A percentile compares a stretch with the other conserved stretches of the same genome.
Evolutionary conservation across 2,888 invertebrate species (phyloP).

Genomic region (Bugula neritina): DNA sequence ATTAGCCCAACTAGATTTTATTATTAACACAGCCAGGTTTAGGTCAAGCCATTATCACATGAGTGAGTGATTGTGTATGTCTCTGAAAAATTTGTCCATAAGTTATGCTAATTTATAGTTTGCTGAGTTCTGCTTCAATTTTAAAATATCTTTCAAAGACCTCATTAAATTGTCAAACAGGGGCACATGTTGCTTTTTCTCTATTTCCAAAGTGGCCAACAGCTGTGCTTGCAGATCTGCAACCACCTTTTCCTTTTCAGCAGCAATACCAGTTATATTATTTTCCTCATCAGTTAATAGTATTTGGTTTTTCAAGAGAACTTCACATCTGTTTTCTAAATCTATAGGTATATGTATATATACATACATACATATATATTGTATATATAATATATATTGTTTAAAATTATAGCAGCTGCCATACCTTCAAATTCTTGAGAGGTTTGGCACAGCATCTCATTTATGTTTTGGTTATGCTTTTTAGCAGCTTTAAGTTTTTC

Average conservation of each 20-base stretch:
- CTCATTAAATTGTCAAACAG: neutral
- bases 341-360: no score
- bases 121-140: neutral
- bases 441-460: neutral
- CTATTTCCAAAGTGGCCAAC: neutral
- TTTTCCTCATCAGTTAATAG: neutral
- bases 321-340: neutral
- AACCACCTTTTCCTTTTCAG: neutral
- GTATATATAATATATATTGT: no score
- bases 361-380: no score
- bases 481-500: neutral
- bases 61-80: no score
- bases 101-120: no score
- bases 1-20: no score
- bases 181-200: neutral
- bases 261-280: neutral
- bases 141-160: neutral
- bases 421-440: conserved; percentile 10
- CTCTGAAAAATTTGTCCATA: no score
- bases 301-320: neutral
- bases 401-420: neutral
- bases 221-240: neutral
- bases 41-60: no score
- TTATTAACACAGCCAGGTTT: no score
- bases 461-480: neutral